These are phyloP conservation scores for Rhagoletis zephyria DNA, from an alignment of 1,140 invertebrate species.

Conservation along the genomic window DNA sequence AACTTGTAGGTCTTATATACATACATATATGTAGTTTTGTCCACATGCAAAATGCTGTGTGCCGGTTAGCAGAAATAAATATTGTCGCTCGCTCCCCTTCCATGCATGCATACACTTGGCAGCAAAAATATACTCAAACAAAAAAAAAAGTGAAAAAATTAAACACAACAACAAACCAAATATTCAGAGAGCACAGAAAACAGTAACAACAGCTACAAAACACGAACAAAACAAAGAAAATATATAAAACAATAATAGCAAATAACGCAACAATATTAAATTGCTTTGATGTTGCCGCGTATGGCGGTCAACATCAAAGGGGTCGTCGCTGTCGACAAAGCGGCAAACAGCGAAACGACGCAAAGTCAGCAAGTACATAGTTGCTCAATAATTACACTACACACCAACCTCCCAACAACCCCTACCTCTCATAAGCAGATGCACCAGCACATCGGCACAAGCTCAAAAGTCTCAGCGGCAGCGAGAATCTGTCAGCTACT, in stretches of 20 bases:
- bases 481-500: background rate
- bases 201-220: background rate
- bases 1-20: too few species aligned
- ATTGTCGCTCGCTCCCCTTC: too few species aligned
- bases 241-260: conserved; percentile 1
- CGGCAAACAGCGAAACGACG: background rate
- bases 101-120: too few species aligned
- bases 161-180: background rate
- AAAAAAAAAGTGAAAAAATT: background rate
- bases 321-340: background rate
- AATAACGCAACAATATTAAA: background rate
- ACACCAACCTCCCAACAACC: background rate
- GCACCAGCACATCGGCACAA: background rate
- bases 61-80: too few species aligned
- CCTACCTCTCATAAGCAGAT: background rate
- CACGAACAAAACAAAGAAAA: background rate
- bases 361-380: background rate
- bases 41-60: too few species aligned
- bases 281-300: conserved; percentile 8
- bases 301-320: background rate
- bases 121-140: too few species aligned
- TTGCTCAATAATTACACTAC: background rate
- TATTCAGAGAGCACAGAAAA: background rate
- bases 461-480: background rate
- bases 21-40: too few species aligned